Evolutionary conservation across 2,888 invertebrate genomes (phyloP).

Genomic region (Hanleya hanleyi): DNA sequence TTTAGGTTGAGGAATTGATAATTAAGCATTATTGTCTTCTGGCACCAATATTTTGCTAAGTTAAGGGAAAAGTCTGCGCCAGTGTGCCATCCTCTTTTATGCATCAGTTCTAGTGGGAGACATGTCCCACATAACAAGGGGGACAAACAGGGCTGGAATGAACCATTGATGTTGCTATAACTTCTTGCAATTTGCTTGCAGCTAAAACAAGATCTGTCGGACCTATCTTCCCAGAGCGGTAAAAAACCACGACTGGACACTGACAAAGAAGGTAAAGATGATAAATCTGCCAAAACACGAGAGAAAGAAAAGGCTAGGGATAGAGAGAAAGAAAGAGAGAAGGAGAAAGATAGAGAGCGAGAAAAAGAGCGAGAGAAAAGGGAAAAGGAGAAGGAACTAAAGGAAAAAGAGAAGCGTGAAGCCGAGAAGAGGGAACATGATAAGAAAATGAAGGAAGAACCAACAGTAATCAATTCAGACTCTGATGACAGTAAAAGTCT

Average conservation of each 20-base stretch:
- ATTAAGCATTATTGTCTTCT: no score
- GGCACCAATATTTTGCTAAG: no score
- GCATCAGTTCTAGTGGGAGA: no score
- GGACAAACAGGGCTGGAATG: no score
- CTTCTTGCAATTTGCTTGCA: conserved; percentile 29
- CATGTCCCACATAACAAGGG: no score
- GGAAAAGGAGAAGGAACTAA: conserved; percentile 32
- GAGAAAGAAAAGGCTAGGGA: not conserved
- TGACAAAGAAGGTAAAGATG: not conserved
- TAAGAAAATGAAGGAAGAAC: conserved; percentile 27
- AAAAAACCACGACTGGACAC: conserved; percentile 50
- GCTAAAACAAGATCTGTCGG: conserved; percentile 48
- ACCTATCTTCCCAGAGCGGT: conserved; percentile 36
- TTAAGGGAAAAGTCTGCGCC: no score
- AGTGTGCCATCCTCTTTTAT: no score
- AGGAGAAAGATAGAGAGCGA: conserved; percentile 16
- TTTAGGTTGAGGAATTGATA: no score
- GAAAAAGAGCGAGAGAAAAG: conserved; percentile 11
- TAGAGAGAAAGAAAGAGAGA: conserved; percentile 2
- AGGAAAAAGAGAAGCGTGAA: conserved; percentile 38
- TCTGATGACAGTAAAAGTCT: conserved; percentile 76
- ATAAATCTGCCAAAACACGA: not conserved
- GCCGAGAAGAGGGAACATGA: conserved; percentile 19
- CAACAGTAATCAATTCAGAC: conserved; percentile 18
- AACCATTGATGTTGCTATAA: no score